Conservation (phyloP, 2,888 invertebrate genomes). For the Dynastes maya region DNA sequence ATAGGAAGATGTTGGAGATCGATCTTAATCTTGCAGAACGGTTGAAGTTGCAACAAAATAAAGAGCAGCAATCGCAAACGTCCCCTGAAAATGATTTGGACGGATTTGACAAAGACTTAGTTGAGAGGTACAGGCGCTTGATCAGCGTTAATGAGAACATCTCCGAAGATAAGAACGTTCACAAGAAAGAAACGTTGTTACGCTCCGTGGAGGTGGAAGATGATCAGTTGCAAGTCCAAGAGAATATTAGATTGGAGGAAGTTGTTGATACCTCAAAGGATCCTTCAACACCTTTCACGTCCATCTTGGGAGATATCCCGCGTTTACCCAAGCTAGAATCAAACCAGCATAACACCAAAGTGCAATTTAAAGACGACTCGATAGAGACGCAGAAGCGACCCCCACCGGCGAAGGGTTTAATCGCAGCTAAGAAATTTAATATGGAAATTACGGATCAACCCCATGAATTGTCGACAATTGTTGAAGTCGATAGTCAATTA, state of each 20-base stretch:
- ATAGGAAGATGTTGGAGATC: slow-evolving; percentile 62
- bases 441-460: slow-evolving; percentile 63
- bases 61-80: slow-evolving; percentile 16
- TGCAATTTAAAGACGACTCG: not conserved
- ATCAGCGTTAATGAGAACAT: slow-evolving; percentile 20
- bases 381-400: slow-evolving; percentile 58
- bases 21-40: slow-evolving; percentile 62
- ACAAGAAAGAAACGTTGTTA: not conserved
- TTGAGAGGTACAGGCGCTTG: slow-evolving; percentile 37
- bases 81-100: not conserved
- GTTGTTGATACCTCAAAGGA: not conserved
- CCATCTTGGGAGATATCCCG: slow-evolving; percentile 66
- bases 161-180: not conserved
- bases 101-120: slow-evolving; percentile 43
- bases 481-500: slow-evolving; percentile 67
- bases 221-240: not conserved
- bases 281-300: slow-evolving; percentile 54
- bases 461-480: slow-evolving; percentile 69
- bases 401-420: slow-evolving; percentile 66
- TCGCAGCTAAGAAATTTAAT: slow-evolving; percentile 61
- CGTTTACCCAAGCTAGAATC: slow-evolving; percentile 64
- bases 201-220: not conserved
- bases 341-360: not conserved
- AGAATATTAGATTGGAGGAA: not conserved
- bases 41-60: slow-evolving; percentile 55